These are phyloP conservation scores for Hypotaenidia philippensis DNA, from an alignment of 2,797 vertebrate genomes.

Conservation along the genomic window DNA sequence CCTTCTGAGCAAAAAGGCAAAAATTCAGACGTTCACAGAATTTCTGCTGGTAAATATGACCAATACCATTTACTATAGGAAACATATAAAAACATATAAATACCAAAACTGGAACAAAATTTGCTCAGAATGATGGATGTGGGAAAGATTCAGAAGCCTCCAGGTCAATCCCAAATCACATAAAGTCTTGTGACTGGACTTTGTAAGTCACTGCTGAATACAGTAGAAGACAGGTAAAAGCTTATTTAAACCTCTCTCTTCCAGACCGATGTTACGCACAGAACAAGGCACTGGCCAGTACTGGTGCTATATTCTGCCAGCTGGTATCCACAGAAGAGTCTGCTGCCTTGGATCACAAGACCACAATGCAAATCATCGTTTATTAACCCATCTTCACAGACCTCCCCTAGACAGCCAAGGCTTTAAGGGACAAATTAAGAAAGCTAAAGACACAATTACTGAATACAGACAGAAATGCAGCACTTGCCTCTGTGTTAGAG, in stretches of 20 bases:
- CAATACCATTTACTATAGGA: not conserved
- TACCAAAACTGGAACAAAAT: not conserved
- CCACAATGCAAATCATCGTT: not conserved
- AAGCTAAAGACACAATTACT: not conserved
- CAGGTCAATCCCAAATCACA: not conserved
- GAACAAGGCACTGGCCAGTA: not conserved
- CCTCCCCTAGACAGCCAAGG: not conserved
- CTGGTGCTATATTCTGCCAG: not conserved
- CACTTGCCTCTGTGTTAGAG: not conserved
- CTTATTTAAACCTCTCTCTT: not conserved
- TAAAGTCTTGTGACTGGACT: not conserved
- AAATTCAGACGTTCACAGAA: not conserved
- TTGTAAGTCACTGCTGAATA: not conserved
- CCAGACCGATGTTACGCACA: not conserved
- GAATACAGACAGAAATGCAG: not conserved
- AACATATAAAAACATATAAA: accelerated
- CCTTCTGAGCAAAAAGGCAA: not conserved
- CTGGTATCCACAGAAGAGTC: not conserved
- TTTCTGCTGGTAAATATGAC: accelerated
- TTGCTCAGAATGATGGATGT: not conserved
- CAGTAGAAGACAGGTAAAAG: not conserved
- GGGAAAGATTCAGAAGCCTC: not conserved
- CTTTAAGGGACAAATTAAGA: not conserved
- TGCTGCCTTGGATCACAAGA: not conserved
- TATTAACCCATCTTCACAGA: not conserved